A percentile compares a stretch with the other conserved stretches of the same genome.
phyloP scores from a whole-genome alignment of 2,888 invertebrate genomes.

The Agrypnus murinus region DNA sequence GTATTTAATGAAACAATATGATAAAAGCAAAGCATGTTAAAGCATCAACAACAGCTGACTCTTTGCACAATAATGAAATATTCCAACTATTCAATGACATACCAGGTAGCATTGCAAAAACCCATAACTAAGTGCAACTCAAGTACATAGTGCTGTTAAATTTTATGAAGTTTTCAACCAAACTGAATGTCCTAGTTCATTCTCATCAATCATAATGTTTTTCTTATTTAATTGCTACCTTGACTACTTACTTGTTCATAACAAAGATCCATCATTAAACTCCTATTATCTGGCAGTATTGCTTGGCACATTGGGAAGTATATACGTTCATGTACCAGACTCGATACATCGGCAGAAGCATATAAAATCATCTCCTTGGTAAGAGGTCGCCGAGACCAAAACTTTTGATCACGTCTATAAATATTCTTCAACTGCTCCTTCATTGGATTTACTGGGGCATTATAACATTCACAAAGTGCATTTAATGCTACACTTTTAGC shows the following conservation, averaged over 20 bases:
- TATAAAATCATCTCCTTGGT: conserved; percentile 94
- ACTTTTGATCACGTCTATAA: conserved; percentile 86
- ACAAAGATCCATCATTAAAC: conserved; percentile 87
- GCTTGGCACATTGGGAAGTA: conserved; percentile 83
- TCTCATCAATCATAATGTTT: no score
- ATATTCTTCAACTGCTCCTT: conserved; percentile 93
- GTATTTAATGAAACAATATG: no score
- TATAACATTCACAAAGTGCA: conserved; percentile 92
- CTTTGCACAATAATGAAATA: no score
- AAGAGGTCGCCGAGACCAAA: conserved; percentile 92
- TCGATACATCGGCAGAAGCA: conserved; percentile 91
- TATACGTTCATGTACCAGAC: conserved; percentile 89
- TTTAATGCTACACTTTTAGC: conserved; percentile 94
- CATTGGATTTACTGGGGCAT: conserved; percentile 90
- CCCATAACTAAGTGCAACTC: no score
- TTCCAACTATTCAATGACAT: no score
- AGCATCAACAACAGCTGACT: no score
- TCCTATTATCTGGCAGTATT: conserved; percentile 82
- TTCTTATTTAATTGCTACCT: no score
- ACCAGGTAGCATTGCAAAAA: no score
- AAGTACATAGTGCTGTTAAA: no score
- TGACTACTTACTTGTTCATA: conserved; percentile 81
- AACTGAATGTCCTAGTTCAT: no score
- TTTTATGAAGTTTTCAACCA: no score
- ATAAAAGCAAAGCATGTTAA: no score